Percentiles rank a stretch among this genome's conserved stretches.
These are phyloP conservation scores for Heteronetta atricapilla DNA, from an alignment of 2,113 vertebrate genomes.

Conservation along the genomic window DNA sequence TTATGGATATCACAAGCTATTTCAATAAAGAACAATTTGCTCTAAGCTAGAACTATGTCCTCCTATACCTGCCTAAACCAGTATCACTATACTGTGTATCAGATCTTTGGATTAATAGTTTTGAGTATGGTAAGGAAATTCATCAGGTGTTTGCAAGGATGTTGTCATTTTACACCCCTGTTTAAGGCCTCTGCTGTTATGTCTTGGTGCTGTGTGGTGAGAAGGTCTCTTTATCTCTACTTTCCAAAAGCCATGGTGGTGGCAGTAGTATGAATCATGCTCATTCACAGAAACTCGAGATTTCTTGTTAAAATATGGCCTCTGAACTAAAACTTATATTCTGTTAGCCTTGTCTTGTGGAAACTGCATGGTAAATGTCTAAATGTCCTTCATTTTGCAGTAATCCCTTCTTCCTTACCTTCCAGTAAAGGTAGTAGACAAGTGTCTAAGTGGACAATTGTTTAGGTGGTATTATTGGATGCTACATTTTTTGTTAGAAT, in stretches of 20 bases:
- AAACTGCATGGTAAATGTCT: background rate
- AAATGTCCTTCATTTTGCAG: background rate
- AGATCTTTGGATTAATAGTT: background rate
- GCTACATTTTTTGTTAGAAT: background rate
- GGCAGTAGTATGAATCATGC: background rate
- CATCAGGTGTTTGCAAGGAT: background rate
- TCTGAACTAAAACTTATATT: background rate
- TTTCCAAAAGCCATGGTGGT: background rate
- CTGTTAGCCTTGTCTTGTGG: background rate
- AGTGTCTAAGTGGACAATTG: background rate
- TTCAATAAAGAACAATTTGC: background rate
- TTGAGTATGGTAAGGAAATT: background rate
- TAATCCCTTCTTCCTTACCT: background rate
- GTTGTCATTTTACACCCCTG: background rate
- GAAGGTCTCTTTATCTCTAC: background rate
- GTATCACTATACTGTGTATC: fast-evolving
- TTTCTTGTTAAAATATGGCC: background rate
- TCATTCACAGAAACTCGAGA: background rate
- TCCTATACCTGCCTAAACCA: background rate
- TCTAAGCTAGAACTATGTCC: background rate
- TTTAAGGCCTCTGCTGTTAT: background rate
- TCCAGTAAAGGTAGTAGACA: background rate
- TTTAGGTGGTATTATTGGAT: background rate
- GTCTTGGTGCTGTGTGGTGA: background rate
- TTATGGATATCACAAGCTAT: background rate